phyloP scores from a whole-genome alignment of 1,140 invertebrate species.

The Anastrepha obliqua region DNA sequence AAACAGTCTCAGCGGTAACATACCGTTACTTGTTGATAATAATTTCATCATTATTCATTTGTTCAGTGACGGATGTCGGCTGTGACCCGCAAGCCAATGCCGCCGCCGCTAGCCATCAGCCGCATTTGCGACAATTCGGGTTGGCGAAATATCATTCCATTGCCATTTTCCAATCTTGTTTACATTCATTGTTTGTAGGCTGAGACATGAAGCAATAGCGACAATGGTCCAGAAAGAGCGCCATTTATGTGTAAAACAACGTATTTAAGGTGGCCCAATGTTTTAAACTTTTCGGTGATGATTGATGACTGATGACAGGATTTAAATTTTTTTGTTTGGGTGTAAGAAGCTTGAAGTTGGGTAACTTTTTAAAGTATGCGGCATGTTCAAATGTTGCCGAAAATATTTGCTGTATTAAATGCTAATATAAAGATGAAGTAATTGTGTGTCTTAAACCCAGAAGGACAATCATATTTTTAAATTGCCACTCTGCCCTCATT shows the following conservation, averaged over 20 bases:
- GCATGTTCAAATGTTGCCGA: not conserved
- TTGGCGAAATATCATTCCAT: not conserved
- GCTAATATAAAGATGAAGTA: too few relatives aligned
- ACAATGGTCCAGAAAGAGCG: not conserved
- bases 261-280: slow-evolving; percentile 30
- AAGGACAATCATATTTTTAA: too few relatives aligned
- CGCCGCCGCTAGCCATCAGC: not conserved
- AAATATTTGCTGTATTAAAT: not conserved
- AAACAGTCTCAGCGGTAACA: not conserved
- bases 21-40: slow-evolving; percentile 6
- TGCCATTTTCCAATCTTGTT: not conserved
- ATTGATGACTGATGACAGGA: not conserved
- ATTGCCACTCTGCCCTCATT: too few relatives aligned
- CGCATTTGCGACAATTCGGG: not conserved
- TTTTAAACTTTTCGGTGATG: not conserved
- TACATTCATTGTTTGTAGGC: too few relatives aligned
- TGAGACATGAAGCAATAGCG: not conserved
- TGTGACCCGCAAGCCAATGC: not conserved
- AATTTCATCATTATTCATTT: slow-evolving; percentile 44
- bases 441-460: too few relatives aligned
- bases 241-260: not conserved
- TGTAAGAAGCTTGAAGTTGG: not conserved
- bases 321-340: not conserved
- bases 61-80: not conserved
- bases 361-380: not conserved